Evolutionary conservation across 2,888 invertebrate genomes (phyloP), one percentile per base, ranked within the genome.

Genomic region (Chouioia cunea): DNA sequence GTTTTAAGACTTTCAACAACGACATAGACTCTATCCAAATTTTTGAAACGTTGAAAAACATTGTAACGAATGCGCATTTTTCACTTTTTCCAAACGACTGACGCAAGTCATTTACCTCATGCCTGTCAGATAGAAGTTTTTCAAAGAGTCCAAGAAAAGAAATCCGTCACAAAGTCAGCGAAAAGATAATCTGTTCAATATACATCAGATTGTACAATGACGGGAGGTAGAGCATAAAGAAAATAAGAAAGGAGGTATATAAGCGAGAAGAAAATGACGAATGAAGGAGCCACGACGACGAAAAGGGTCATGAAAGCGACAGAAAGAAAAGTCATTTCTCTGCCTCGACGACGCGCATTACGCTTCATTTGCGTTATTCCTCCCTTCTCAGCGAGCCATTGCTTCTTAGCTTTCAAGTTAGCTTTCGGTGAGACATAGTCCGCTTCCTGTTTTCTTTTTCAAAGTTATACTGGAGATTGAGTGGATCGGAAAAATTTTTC

Each of bases 271-370:
- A 70, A 70, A 64, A 70, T 70, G 70, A 70, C 64, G 70, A 64
- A 70, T 70, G 64, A 44, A 53, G 53, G 53, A 23, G 52, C 14
- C n/a, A n/a, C 15, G 36, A 3, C 20, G 65, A 36, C 44, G 20
- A 54, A 36, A n/a, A 47, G 16, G 8, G 36, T 22, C 60, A 22
- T 22, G 50, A 56, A 63, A 57, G 62, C 20, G 18, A 3, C 44
- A 63, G 43, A 64, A 64, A 70, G 70, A 64, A 70, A 70, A 58
- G 63, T 70, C 70, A 64, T 70, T 70, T 70, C 64, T 64, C 53
- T n/a, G 48, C 16, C 52, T 50, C 50, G 50, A 20, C 16, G 65
- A 44, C 59, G 52, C 14, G 59, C 70, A 59, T 64, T 64, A 63
- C 70, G 70, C 70, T 70, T 70, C 70, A 64, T 70, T 70, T 70